Evolutionary conservation across 2,888 invertebrate species (phyloP).

Genomic region (Tipula helvola): DNA sequence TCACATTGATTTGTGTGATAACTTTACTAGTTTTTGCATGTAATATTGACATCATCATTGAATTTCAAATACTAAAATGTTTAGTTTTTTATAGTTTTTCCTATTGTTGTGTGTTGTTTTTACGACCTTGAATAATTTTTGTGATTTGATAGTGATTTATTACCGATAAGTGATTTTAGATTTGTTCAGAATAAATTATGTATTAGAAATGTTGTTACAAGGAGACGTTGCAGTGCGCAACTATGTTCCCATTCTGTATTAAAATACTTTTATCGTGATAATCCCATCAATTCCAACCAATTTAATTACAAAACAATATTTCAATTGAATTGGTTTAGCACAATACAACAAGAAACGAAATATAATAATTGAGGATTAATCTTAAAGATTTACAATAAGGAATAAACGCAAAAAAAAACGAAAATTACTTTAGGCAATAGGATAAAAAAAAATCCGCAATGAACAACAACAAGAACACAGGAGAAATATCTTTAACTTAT

Average conservation of each 20-base stretch:
- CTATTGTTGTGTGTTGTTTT: background rate
- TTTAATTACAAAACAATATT: background rate
- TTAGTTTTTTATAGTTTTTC: background rate
- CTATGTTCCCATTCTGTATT: too few species aligned
- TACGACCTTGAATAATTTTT: background rate
- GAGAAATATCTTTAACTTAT: background rate
- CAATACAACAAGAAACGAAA: background rate
- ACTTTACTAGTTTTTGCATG: background rate
- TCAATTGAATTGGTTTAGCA: background rate
- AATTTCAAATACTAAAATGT: background rate
- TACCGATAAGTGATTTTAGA: background rate
- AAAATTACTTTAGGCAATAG: conserved; percentile 4
- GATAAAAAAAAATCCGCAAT: background rate
- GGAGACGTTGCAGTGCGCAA: too few species aligned
- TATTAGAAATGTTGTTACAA: background rate
- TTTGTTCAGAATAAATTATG: background rate
- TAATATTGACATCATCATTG: background rate
- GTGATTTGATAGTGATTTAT: background rate
- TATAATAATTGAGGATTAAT: background rate
- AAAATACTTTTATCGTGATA: background rate
- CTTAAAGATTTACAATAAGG: background rate
- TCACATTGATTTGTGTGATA: background rate
- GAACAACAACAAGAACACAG: background rate
- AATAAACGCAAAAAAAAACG: background rate
- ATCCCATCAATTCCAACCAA: background rate